Evolutionary conservation across 2,797 vertebrate species (phyloP).

Genomic region (Synanceia verrucosa): DNA sequence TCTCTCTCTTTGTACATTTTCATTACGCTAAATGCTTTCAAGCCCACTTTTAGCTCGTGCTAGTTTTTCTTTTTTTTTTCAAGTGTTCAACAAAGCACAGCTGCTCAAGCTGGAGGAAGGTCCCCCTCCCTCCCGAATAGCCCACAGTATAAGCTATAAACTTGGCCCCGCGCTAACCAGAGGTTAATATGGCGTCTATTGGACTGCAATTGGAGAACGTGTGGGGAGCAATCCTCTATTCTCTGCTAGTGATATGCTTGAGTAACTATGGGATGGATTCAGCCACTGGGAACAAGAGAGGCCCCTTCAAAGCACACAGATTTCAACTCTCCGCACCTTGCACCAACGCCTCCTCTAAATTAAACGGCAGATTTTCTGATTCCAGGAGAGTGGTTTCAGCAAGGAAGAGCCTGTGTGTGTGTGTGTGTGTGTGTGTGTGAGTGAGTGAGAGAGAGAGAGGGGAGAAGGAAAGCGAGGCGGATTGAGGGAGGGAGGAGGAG

Average conservation of each 20-base stretch:
- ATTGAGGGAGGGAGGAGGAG: constrained; percentile 15
- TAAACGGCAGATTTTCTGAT: constrained; percentile 91
- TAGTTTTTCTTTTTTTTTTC: too few species aligned
- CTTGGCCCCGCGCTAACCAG: constrained; percentile 75
- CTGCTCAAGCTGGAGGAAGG: constrained; percentile 51
- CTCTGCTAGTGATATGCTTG: constrained; percentile 83
- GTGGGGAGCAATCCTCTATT: constrained; percentile 83
- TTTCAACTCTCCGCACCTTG: constrained; percentile 68
- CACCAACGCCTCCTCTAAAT: constrained; percentile 79
- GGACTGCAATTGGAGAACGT: constrained; percentile 83
- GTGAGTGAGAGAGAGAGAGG: constrained; percentile 43
- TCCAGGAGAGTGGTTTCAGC: constrained; percentile 78
- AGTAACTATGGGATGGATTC: constrained; percentile 84
- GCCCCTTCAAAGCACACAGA: constrained; percentile 61
- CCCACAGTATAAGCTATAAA: constrained; percentile 66
- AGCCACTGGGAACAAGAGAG: constrained; percentile 83
- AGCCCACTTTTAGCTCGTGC: constrained; percentile 21
- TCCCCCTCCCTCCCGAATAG: constrained; percentile 64
- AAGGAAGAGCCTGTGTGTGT: constrained; percentile 49
- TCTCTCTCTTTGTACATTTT: constrained; percentile 33
- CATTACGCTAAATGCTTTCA: constrained; percentile 30
- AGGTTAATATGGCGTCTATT: constrained; percentile 87
- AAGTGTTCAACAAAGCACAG: constrained; percentile 58
- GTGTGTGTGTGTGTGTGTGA: constrained; percentile 37
- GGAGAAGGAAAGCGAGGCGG: constrained; percentile 1